Conservation (phyloP, 2,797 vertebrate species). For the Pseudomugil gertrudae region DNA sequence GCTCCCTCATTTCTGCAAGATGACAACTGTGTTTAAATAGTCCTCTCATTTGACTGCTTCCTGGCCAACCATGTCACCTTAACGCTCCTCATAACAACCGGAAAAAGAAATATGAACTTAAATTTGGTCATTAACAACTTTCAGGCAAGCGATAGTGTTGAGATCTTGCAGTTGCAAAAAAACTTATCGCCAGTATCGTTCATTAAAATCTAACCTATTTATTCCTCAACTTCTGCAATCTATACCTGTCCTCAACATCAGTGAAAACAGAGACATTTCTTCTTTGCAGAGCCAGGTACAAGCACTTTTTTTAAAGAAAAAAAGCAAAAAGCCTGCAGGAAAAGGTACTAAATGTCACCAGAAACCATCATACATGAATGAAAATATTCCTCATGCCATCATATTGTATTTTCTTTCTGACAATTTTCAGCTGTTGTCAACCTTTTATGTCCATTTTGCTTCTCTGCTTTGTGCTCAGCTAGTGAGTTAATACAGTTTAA, state of each 20-base stretch:
- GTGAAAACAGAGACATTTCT: neutral
- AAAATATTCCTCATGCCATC: slow-evolving; percentile 2
- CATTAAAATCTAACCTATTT: neutral
- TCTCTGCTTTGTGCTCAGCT: neutral
- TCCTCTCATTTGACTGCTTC: slow-evolving; percentile 8
- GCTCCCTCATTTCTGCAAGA: slow-evolving; percentile 31
- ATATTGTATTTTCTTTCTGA: neutral
- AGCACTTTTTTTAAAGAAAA: neutral
- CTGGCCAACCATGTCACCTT: neutral
- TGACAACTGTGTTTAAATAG: slow-evolving; percentile 20
- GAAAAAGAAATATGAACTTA: neutral
- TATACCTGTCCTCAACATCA: neutral
- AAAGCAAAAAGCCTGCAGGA: neutral
- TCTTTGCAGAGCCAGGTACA: neutral
- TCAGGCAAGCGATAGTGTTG: neutral
- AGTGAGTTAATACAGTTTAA: neutral
- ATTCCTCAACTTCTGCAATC: neutral
- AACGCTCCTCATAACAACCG: slow-evolving; percentile 9
- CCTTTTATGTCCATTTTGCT: neutral
- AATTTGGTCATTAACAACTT: slow-evolving; percentile 7
- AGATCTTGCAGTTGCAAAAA: neutral
- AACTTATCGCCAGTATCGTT: neutral
- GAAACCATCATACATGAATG: neutral
- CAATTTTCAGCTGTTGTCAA: neutral
- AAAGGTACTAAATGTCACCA: slow-evolving; percentile 15